These are phyloP conservation scores for Anarhynchus alexandrinus DNA, from an alignment of 2,113 vertebrate species.

Conservation along the genomic window DNA sequence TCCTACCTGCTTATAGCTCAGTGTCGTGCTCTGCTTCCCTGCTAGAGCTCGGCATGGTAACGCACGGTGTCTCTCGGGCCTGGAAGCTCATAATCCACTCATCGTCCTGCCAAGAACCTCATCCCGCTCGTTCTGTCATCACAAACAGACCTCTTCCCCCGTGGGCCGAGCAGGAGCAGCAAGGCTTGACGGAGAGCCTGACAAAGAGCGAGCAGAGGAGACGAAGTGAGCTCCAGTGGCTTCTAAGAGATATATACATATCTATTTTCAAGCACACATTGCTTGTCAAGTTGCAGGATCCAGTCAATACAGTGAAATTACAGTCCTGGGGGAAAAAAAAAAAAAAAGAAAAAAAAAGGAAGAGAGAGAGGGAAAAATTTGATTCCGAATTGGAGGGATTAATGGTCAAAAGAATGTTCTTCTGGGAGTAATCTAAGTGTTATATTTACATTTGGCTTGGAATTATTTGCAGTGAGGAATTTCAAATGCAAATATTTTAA, in stretches of 20 bases:
- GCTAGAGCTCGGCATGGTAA: background rate
- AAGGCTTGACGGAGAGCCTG: background rate
- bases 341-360: background rate
- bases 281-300: slow-evolving; percentile 26
- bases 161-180: background rate
- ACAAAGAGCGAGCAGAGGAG: background rate
- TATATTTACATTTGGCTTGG: slow-evolving; percentile 82
- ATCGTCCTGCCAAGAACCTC: slow-evolving; percentile 14
- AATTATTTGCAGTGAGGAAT: slow-evolving; percentile 81
- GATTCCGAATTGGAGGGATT: slow-evolving; percentile 74
- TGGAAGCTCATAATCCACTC: slow-evolving; percentile 4
- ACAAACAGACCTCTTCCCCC: background rate
- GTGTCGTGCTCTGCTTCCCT: background rate
- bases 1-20: background rate
- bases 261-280: background rate
- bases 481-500: slow-evolving; percentile 84
- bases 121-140: slow-evolving; percentile 11
- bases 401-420: slow-evolving; percentile 77
- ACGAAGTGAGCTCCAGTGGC: background rate
- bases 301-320: slow-evolving; percentile 69
- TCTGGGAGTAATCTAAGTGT: slow-evolving; percentile 81
- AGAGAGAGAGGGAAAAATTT: slow-evolving; percentile 47
- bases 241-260: background rate
- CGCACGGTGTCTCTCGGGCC: background rate
- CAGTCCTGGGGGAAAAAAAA: slow-evolving; percentile 1